Evolutionary conservation across 2,888 invertebrate species (phyloP).

Genomic region (Caenorhabditis uteleia): DNA sequence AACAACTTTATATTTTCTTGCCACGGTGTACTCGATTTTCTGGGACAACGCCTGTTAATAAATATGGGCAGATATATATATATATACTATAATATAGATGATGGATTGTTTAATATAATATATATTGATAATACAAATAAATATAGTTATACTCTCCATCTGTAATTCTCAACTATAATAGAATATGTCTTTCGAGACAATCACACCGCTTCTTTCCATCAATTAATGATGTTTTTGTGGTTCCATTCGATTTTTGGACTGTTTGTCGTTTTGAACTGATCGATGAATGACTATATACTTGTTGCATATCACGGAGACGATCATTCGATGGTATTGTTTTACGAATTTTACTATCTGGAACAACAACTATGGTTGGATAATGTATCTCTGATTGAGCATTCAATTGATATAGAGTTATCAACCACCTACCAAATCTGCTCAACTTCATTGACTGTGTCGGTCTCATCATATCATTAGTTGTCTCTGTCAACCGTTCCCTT

Average conservation of each 20-base stretch:
- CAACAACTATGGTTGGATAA: not conserved
- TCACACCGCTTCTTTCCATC: slow-evolving; percentile 49
- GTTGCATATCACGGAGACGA: slow-evolving; percentile 27
- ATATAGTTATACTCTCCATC: too few species aligned
- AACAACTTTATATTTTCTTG: too few species aligned
- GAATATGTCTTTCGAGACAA: slow-evolving; percentile 54
- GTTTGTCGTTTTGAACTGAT: slow-evolving; percentile 8
- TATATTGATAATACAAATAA: too few species aligned
- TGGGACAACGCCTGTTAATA: too few species aligned
- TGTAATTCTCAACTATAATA: slow-evolving; percentile 9
- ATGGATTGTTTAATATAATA: not conserved
- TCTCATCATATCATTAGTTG: slow-evolving; percentile 38
- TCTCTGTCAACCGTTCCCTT: slow-evolving; percentile 47
- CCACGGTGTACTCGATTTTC: too few species aligned
- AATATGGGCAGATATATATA: too few species aligned
- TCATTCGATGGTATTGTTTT: slow-evolving; percentile 23
- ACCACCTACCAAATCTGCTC: slow-evolving; percentile 27
- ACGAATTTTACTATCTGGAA: slow-evolving; percentile 29
- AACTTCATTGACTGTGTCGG: slow-evolving; percentile 25
- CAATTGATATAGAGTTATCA: too few species aligned
- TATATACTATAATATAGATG: too few species aligned
- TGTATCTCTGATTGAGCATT: too few species aligned
- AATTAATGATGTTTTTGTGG: slow-evolving; percentile 3
- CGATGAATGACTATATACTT: slow-evolving; percentile 20
- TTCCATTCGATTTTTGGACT: not conserved